Base-by-base conservation (phyloP, 2,888 invertebrate species). In the Melinaea menophilus region DNA sequence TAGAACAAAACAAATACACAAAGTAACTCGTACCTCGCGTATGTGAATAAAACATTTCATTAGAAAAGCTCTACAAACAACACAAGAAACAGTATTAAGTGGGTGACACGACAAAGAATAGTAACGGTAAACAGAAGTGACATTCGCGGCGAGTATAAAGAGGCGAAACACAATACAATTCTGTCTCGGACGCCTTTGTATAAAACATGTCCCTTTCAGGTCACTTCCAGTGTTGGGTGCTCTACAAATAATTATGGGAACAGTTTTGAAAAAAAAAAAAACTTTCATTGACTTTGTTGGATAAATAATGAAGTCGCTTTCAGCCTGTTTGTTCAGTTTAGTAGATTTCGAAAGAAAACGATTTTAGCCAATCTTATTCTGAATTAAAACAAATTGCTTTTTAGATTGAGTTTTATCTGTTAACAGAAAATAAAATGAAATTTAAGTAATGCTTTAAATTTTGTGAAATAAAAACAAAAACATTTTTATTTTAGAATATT, bases 171-270 rank as follows among this genome's bases (percentile, higher is more conserved):
- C 86, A 88, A 88, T 87, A 85, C 85, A 78, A 80, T 84, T 81
- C 88, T 84, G 80, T 78, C 80, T 81, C 78, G 77, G 83, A 79
- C 82, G 81, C 85, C 80, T 84, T 79, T 77, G 76, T 79, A 81
- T 79, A 80, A 81, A 80, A 75, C 80, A 81, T 82, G 83, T 85
- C 82, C 86, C 83, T 87, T 88, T 86, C 82, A 88, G 87, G 86
- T 86, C 88, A 85, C 78, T 84, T 83, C 81, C 85, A 89, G 79
- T 79, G 73, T 78, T 81, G 80, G 81, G 75, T 81, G 83, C 79
- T 80, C 77, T 80, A 85, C 81, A 82, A 83, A 85, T 84, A 82
- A 85, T 85, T 83, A 81, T 79, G 77, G 71, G 51, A 51, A 73
- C 66, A 66, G 71, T 70, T 71, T 75, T 81, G 75, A 72, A 72